Percentiles rank a stretch among this genome's conserved stretches.
These are phyloP conservation scores for Andrena cerasifolii DNA, from an alignment of 1,140 invertebrate species.

Conservation along the genomic window DNA sequence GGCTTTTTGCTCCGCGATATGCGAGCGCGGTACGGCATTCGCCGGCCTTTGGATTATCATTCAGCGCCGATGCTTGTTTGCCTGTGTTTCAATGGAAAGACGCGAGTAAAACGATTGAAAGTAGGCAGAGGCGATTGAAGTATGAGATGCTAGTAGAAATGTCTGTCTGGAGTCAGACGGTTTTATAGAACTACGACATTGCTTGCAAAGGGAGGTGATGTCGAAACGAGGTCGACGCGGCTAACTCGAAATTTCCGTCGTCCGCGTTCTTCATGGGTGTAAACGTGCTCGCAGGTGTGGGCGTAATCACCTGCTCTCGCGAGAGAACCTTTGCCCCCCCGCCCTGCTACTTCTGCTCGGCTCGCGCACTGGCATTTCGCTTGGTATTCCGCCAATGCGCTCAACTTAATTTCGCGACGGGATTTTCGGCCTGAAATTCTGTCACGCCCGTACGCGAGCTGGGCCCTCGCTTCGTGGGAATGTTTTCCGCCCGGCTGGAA, in stretches of 20 bases:
- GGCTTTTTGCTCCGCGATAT: background rate
- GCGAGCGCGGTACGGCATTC: too few relatives aligned
- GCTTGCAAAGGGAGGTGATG: background rate
- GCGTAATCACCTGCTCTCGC: conserved; percentile 74
- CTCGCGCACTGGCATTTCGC: conserved; percentile 37
- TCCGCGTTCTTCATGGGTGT: conserved; percentile 8
- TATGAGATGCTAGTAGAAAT: too few relatives aligned
- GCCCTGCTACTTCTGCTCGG: conserved; percentile 39
- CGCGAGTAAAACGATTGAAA: too few relatives aligned
- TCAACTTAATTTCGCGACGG: conserved; percentile 60
- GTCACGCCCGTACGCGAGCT: conserved; percentile 3
- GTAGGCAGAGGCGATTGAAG: too few relatives aligned
- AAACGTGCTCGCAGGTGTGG: conserved; percentile 66
- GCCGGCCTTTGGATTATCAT: conserved; percentile 13
- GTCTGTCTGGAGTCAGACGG: too few relatives aligned
- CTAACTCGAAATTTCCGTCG: background rate
- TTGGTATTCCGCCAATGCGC: conserved; percentile 58
- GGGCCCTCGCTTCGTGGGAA: conserved; percentile 36
- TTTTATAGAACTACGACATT: background rate
- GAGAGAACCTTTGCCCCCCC: conserved; percentile 59
- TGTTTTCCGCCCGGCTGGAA: conserved; percentile 42
- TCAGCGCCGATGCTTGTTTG: too few relatives aligned
- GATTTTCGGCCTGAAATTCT: conserved; percentile 54
- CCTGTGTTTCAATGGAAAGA: too few relatives aligned
- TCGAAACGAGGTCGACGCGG: too few relatives aligned